Evolutionary conservation across 2,888 invertebrate species (phyloP).

Genomic region (Mesorhabditis sp.): DNA sequence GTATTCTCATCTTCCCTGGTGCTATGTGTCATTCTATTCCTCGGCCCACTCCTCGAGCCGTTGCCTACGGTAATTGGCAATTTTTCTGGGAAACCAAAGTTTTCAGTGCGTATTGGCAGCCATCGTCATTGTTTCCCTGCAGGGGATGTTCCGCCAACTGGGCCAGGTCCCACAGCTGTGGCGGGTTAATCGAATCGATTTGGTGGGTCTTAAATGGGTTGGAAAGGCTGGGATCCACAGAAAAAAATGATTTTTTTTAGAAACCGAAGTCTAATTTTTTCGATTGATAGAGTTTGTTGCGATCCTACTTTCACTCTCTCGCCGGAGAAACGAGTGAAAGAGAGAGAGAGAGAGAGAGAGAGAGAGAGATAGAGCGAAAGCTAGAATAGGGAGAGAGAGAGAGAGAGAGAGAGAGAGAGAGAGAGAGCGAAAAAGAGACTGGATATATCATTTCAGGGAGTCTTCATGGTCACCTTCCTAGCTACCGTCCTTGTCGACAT

Average conservation of each 20-base stretch:
- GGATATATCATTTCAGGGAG: background rate
- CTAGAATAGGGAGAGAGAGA: too few relatives aligned
- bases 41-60: slow-evolving; percentile 1
- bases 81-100: background rate
- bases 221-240: too few relatives aligned
- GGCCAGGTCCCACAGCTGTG: background rate
- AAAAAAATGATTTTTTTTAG: too few relatives aligned
- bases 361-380: too few relatives aligned
- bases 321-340: too few relatives aligned
- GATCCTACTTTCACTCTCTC: too few relatives aligned
- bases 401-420: too few relatives aligned
- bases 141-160: slow-evolving; percentile 5
- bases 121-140: slow-evolving; percentile 1
- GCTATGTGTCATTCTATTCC: background rate
- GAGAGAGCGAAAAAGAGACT: too few relatives aligned
- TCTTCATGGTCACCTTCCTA: background rate
- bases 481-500: slow-evolving; percentile 1
- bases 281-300: too few relatives aligned
- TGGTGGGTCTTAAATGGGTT: background rate
- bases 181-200: background rate
- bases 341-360: too few relatives aligned
- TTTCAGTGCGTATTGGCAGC: background rate
- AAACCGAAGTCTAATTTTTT: too few relatives aligned
- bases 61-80: background rate
- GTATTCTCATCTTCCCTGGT: background rate